Evolutionary conservation across 1,140 invertebrate species (phyloP), one percentile per base, ranked within the genome.

Genomic region (Oreohelix idahoensis): DNA sequence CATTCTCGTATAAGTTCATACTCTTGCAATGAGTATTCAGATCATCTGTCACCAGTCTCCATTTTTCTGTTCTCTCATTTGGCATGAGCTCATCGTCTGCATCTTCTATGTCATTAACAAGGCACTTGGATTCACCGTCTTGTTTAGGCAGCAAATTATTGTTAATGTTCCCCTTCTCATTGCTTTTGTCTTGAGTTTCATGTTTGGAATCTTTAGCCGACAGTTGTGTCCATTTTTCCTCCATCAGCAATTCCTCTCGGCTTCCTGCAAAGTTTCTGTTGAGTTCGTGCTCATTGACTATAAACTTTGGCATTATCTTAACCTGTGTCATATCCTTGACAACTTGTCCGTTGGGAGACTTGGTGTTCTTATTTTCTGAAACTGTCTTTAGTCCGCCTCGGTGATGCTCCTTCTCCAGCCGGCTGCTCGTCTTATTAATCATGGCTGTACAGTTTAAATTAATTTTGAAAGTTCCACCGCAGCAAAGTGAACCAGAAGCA

Each of bases 231-330:
- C 1, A 13, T 38, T 53, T 13, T 32, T 10, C n/a, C 15, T 78
- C 38, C 17, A 17, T 36, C 23, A 81, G 0, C 17, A 81, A 36
- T 42, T 81, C 79, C 45, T 81, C 79, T 26, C 79, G 36, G 38
- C 79, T 81, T 51, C 79, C 79, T 13, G 79, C 79, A 73, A 81
- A 81, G 45, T 81, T 73, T 53, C 79, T 11, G 38, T 81, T 81
- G 17, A 51, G 29, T 53, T 81, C 79, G 36, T 81, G 79, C 32
- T 73, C 66, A 26, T 73, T 81, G 2, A 81, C 69, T 26, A 42
- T 26, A 36, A 81, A 45, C 13, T 13, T 32, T 0, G 13, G 20
- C 2, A 51, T 23, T 1, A 35, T 58, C 20, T 35, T 29, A 29
- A 53, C 75, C 39, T 42, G 36, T 17, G 36, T 17, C 35, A 13